Evolutionary conservation across 2,797 vertebrate species (phyloP), one percentile per base, ranked within the genome.

Genomic region (Apodemus agrarius): DNA sequence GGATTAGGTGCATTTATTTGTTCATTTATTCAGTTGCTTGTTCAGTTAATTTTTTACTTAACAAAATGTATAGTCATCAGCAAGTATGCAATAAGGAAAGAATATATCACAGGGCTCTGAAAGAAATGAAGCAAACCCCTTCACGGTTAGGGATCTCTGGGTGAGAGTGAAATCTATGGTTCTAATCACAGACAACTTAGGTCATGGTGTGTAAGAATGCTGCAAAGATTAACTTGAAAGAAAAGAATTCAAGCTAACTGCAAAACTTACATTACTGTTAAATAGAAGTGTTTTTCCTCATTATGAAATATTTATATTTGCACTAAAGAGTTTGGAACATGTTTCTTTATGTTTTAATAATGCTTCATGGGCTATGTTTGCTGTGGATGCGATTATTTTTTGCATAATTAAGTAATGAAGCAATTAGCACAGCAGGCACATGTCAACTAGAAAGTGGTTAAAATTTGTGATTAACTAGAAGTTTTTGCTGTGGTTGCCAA

Each of bases 341-440:
- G 86, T 95, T 98, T 97, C 95, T 93, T 97, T 97, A 78, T 98
- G 95, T 96, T 98, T 97, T 98, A 97, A 98, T 98, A 97, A 95
- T 96, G 96, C 93, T 97, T 97, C 93, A 83, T 19, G 17, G 92
- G 83, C 92, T 82, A 46, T 96, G 91, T 97, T 97, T 96, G 93
- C 95, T 93, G 81, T 84, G 83, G 37, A 97, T 95, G 95, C 93
- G 97, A 90, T 98, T 97, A 97, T 98, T 97, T 98, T 92, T 98
- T 98, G 96, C 98, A 97, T 98, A 97, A 97, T 98, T 98, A 98
- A 96, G 92, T 98, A 97, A 97, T 96, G 96, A 98, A 96, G 89
- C 97, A 98, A 97, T 98, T 97, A 98, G 84, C 98, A 97, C 98
- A 97, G 97, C 96, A 97, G 97, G 97, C 97, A 96, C 93, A 95